These are phyloP conservation scores for Bombylius discolor DNA, from an alignment of 2,888 invertebrate genomes.

Conservation along the genomic window DNA sequence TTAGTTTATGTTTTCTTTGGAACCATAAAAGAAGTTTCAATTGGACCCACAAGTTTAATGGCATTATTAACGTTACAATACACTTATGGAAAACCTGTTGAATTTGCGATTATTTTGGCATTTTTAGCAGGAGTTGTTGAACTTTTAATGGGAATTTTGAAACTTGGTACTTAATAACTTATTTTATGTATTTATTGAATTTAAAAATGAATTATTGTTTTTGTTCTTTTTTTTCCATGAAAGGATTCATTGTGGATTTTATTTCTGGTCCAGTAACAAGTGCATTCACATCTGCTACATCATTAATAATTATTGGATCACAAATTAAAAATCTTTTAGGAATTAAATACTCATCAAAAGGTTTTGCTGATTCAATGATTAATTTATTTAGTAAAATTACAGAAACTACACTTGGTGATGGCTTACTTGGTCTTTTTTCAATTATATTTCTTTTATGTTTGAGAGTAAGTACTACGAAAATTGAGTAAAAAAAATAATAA, in stretches of 20 bases:
- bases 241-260: slow-evolving; percentile 72
- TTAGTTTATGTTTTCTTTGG: slow-evolving; percentile 81
- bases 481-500: neutral
- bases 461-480: slow-evolving; percentile 41
- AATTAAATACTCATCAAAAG: slow-evolving; percentile 49
- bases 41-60: slow-evolving; percentile 91
- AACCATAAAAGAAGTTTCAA: slow-evolving; percentile 72
- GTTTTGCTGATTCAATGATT: slow-evolving; percentile 42
- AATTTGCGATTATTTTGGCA: slow-evolving; percentile 61
- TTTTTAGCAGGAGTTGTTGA: slow-evolving; percentile 69
- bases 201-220: neutral
- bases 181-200: neutral
- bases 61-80: slow-evolving; percentile 68
- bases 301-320: slow-evolving; percentile 59
- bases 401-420: slow-evolving; percentile 46
- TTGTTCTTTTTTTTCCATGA: neutral
- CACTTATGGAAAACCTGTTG: slow-evolving; percentile 52
- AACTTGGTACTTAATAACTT: slow-evolving; percentile 47
- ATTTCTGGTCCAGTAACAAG: slow-evolving; percentile 72
- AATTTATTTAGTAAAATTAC: slow-evolving; percentile 38
- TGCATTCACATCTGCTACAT: slow-evolving; percentile 75
- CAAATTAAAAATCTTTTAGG: slow-evolving; percentile 66
- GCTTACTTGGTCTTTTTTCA: slow-evolving; percentile 50
- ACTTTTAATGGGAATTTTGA: slow-evolving; percentile 66
- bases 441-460: slow-evolving; percentile 51